These are phyloP conservation scores for Olivierus martensii DNA, from an alignment of 1,140 invertebrate genomes.

Conservation along the genomic window DNA sequence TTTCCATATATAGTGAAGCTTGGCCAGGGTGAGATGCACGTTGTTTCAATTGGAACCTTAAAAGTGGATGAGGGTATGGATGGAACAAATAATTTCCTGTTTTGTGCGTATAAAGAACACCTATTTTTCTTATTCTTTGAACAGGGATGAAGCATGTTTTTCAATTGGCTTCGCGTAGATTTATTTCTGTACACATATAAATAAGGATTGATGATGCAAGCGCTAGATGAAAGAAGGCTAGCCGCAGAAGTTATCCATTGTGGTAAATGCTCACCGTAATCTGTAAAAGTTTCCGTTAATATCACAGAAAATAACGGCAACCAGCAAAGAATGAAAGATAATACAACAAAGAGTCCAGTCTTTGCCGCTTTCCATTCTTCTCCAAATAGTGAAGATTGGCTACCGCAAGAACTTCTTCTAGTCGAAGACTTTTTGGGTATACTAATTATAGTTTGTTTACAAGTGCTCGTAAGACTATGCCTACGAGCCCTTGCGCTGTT, in stretches of 20 bases:
- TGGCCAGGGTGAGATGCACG: too few species aligned
- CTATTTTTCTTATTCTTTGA: conserved; percentile 3
- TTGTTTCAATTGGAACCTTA: too few species aligned
- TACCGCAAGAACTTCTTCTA: conserved; percentile 8
- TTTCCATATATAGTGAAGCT: too few species aligned
- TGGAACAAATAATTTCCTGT: too few species aligned
- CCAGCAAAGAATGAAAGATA: conserved; percentile 15
- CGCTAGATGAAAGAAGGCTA: conserved; percentile 4
- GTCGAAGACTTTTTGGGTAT: background rate
- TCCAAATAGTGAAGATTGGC: conserved; percentile 13
- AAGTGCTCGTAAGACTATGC: background rate
- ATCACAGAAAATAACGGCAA: conserved; percentile 10
- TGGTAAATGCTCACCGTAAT: background rate
- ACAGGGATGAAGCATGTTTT: conserved; percentile 8
- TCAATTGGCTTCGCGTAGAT: conserved; percentile 7
- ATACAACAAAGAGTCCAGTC: conserved; percentile 13
- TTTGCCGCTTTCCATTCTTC: conserved; percentile 18
- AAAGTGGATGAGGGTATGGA: too few species aligned
- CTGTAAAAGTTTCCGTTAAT: conserved; percentile 8
- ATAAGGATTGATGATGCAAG: conserved; percentile 15
- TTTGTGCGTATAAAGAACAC: background rate
- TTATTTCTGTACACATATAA: conserved; percentile 17
- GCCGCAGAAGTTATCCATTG: conserved; percentile 2
- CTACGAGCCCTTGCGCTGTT: conserved; percentile 5
- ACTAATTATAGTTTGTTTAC: background rate